Base-by-base conservation (phyloP, 2,888 invertebrate genomes). In the Leptinotarsa juncta region DNA sequence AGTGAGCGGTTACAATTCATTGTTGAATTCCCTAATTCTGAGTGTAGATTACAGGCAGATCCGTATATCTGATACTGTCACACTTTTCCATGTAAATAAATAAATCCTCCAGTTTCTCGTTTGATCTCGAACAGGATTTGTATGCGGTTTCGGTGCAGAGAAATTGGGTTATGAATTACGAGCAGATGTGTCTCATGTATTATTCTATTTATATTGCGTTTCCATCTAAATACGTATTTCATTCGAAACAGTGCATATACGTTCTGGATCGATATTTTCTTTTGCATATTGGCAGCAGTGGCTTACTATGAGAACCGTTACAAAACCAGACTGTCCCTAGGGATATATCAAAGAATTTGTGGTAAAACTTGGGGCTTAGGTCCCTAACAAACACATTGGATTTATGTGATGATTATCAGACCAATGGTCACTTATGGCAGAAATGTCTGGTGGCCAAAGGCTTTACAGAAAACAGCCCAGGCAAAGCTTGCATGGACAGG, bases 121-220 rank as follows among this genome's bases (percentile, higher is more conserved):
- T 26, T 62, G 62, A 62, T 62, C 32, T 62, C 42, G 70, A 69
- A 75, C 71, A 65, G 79, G 75, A 77, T 75, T 78, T 74, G 77
- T 74, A 74, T 74, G 75, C 73, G 71, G 74, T 76, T 74, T 69
- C 73, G 72, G 74, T 77, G 74, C 71, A 76, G 75, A 77, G 73
- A 80, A 81, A 82, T 82, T 82, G 82, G 80, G 80, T 80, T 79
- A 80, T 82, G 81, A 82, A 82, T 82, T 80, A 79, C 76, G 51
- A 70, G 53, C 77, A 71, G 76, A 78, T 49, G 32, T 78, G 78
- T 77, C 81, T 82, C 80, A 76, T 79, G 80, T 79, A 81, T 82
- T 81, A 81, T 81, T 81, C 80, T 78, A 79, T 82, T 82, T 81
- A 78, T 79, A 82, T 81, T 80, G 42, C 10, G 78, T 80, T 81